Base-by-base conservation (phyloP, 2,888 invertebrate genomes). In the Pristionchus mayeri region DNA sequence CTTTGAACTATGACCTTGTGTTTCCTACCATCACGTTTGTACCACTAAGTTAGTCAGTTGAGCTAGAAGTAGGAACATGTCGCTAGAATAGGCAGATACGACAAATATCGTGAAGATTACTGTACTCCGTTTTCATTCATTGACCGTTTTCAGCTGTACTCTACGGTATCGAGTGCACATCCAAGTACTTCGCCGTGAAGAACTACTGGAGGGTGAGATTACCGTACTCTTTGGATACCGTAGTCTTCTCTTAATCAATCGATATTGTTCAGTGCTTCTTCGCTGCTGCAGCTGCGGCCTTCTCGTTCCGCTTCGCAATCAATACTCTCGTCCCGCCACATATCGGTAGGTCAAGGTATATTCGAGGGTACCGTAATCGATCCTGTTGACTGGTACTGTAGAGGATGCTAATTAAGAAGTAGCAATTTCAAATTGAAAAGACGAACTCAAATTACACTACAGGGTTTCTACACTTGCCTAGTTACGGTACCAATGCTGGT, bases 131-230 rank as follows among this genome's bases (percentile, higher is more conserved):
- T n/a, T n/a, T n/a, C n/a, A n/a, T n/a, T 2, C 18, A 54, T 48
- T 27, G 34, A 71, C 16, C 18, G 13, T 40, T 85, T 88, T 76
- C 87, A 90, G 90, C 89, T 21, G 90, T 91, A 0, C 94, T 98
- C 84, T 98, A 98, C 94, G 98, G 98, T 91, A 98, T 98, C 91
- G 98, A 98, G 95, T 98, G 98, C 94, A 98, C 98, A 37, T 97
- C 98, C 0, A 98, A 97, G 0, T 98, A 98, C 93, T 98, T 98
- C 94, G 98, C 98, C 13, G 98, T 98, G 0, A 95, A 98, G 85
- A 98, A 98, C 93, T 98, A 98, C 93, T 98, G 98, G 98, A 82
- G 63, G 40, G 71, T 63, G 2, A 34, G 30, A 44, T 6, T 44
- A 37, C 37, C 37, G 67, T 67, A 37, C 3, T n/a, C 37, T 37